Percentiles rank a stretch among this genome's conserved stretches.
Conservation (phyloP, 2,888 invertebrate genomes). For the Pasiphila rectangulata region DNA sequence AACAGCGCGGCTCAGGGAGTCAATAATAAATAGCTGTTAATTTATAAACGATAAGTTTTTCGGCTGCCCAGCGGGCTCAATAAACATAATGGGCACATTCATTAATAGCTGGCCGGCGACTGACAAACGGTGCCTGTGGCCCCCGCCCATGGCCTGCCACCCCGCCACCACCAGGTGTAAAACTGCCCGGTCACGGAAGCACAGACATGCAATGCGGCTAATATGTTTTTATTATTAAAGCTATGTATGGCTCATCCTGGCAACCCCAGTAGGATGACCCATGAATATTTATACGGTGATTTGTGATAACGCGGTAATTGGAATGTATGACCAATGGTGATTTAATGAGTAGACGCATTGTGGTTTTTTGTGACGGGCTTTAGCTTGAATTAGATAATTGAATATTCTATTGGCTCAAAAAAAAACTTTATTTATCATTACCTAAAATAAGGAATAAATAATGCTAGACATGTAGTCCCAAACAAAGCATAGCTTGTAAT, state of each 20-base stretch:
- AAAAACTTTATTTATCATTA: neutral
- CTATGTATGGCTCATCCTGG: slow-evolving; percentile 66
- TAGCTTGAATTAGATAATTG: too few relatives aligned
- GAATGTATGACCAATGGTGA: slow-evolving; percentile 11
- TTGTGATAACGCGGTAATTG: slow-evolving; percentile 53
- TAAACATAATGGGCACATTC: slow-evolving; percentile 76
- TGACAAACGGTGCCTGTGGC: slow-evolving; percentile 71
- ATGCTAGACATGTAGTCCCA: too few relatives aligned
- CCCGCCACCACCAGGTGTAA: slow-evolving; percentile 73
- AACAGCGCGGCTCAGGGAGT: too few relatives aligned
- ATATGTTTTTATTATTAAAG: slow-evolving; percentile 79
- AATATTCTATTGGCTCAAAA: neutral
- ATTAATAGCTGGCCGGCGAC: slow-evolving; percentile 64
- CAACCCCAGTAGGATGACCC: slow-evolving; percentile 56
- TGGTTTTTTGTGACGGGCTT: neutral
- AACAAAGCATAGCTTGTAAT: too few relatives aligned
- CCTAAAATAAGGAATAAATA: too few relatives aligned
- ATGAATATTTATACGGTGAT: slow-evolving; percentile 77
- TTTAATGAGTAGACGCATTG: slow-evolving; percentile 2
- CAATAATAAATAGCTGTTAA: slow-evolving; percentile 40
- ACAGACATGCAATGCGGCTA: slow-evolving; percentile 78
- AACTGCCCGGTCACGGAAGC: slow-evolving; percentile 78
- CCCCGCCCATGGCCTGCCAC: slow-evolving; percentile 28
- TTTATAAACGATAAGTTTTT: slow-evolving; percentile 69
- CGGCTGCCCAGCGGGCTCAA: slow-evolving; percentile 71